Base-by-base conservation (phyloP, 2,113 vertebrate genomes). In the Tragelaphus imberbis region DNA sequence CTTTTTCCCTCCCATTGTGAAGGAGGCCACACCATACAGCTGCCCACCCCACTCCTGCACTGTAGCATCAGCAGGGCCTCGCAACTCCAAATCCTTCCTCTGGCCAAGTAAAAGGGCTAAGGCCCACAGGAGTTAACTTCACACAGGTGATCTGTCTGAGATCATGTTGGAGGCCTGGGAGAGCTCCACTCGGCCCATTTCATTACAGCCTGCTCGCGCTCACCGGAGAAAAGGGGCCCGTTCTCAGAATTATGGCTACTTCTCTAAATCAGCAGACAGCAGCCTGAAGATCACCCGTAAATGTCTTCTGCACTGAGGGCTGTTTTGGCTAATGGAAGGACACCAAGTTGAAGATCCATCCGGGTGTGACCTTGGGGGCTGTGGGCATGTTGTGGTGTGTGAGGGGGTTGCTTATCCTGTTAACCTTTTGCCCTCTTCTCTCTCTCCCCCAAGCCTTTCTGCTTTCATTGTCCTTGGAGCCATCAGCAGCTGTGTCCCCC, bases 1-100 rank as follows among this genome's bases (percentile, higher is more conserved):
- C 49, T 7, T 55, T 13, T 19, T 0, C 19, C 13, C 0, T 25
- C 30, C 25, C 2, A 0, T 17, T 13, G 1, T 1, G 44, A n/a
- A 0, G 11, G 25, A 10, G 28, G 59, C 30, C 19, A 14, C 12
- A 3, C 21, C 33, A 10, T 36, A 14, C 2, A 55, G 28, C 5
- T 55, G 30, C 27, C 47, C n/a, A 19, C 6, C 23, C 56, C 23
- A 12, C 11, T 5, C 19, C 15, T 3, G 40, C 27, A 25, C 23
- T 3, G 0, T 14, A 11, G 80, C 28, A 0, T 2, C 68, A 25
- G 2, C 36, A 19, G n/a, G 88, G n/a, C 27, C 3, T 44, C 11
- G 0, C 3, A 0, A 53, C 44, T 51, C 85, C 19, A 3, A 27
- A 11, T 14, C 21, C 30, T 71, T 40, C 40, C 36, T 36, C 27